Conservation (phyloP, 2,888 invertebrate genomes). For the Aphidius colemani region DNA sequence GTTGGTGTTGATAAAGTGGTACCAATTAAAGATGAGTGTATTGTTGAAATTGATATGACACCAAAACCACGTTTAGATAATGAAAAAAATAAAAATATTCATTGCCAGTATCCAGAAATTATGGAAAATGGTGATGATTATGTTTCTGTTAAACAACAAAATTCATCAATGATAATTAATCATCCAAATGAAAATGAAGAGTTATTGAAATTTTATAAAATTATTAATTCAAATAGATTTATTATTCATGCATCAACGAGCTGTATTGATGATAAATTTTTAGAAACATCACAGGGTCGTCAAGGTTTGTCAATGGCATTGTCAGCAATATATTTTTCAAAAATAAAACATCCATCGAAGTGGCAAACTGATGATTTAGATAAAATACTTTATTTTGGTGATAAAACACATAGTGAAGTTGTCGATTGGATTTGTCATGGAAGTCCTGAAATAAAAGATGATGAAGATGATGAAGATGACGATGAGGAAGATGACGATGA, state of each 20-base stretch:
- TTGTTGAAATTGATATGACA: conserved; percentile 38
- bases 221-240: conserved; percentile 45
- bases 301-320: conserved; percentile 48
- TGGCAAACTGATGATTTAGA: conserved; percentile 51
- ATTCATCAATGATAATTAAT: conserved; percentile 26
- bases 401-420: conserved; percentile 39
- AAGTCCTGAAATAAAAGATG: conserved; percentile 29
- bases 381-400: conserved; percentile 43
- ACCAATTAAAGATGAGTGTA: conserved; percentile 25
- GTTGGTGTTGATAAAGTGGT: conserved; percentile 21
- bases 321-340: conserved; percentile 44
- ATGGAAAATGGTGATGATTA: conserved; percentile 43
- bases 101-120: conserved; percentile 46
- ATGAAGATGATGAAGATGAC: conserved; percentile 19
- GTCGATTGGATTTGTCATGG: conserved; percentile 44
- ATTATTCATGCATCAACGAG: conserved; percentile 46
- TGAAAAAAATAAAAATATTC: conserved; percentile 31
- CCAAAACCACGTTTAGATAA: conserved; percentile 39
- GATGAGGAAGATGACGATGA: conserved; percentile 28
- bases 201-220: conserved; percentile 38
- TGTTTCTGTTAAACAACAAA: conserved; percentile 36
- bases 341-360: conserved; percentile 36
- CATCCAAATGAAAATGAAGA: conserved; percentile 15
- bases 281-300: conserved; percentile 38
- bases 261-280: conserved; percentile 38